Conservation (phyloP, 2,113 vertebrate genomes). For the Entomyzon cyanotis region DNA sequence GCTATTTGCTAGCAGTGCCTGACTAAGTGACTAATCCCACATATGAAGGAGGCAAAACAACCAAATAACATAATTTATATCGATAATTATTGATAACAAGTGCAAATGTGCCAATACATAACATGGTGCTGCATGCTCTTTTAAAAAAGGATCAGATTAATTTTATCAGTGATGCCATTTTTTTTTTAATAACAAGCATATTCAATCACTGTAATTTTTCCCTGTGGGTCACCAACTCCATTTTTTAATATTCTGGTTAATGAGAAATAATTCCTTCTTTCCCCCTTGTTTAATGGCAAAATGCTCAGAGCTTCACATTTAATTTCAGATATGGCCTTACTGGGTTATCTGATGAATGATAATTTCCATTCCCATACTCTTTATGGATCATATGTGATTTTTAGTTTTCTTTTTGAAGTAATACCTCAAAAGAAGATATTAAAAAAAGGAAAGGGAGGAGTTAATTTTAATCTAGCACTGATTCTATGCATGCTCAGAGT, state of each 20-base stretch:
- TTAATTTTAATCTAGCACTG: background rate
- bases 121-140: background rate
- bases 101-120: background rate
- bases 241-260: background rate
- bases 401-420: background rate
- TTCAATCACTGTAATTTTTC: background rate
- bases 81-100: conserved; percentile 17
- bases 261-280: background rate
- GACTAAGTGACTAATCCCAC: conserved; percentile 11
- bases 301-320: background rate
- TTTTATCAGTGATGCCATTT: background rate
- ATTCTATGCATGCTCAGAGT: background rate
- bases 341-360: background rate
- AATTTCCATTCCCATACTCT: background rate
- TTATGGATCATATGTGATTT: background rate
- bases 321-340: background rate
- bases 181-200: background rate
- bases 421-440: background rate
- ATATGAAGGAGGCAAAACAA: background rate
- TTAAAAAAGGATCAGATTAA: background rate
- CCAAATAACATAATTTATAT: conserved; percentile 34
- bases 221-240: background rate
- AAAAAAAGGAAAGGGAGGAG: background rate
- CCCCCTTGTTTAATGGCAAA: background rate
- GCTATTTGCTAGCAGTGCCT: background rate